A percentile compares a stretch with the other conserved stretches of the same genome.
phyloP scores from a whole-genome alignment of 2,113 vertebrate genomes.

The Prinia subflava region DNA sequence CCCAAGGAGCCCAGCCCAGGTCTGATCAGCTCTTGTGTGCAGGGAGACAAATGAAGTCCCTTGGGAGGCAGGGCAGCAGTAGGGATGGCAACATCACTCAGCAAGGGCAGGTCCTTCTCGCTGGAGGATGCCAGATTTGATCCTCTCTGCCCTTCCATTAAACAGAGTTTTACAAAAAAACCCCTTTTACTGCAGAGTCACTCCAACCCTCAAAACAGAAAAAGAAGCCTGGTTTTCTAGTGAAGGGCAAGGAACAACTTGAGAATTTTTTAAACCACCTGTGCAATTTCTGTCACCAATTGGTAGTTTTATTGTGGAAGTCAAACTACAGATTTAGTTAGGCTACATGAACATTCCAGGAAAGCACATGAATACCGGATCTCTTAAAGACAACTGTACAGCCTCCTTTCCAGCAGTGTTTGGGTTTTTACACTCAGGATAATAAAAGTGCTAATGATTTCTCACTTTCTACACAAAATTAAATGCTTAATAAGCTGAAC shows the following conservation, averaged over 20 bases:
- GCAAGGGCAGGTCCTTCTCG: background rate
- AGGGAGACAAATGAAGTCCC: background rate
- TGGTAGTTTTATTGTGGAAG: background rate
- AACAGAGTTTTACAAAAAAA: background rate
- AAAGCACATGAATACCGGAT: background rate
- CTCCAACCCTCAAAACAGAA: background rate
- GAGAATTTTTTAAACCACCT: background rate
- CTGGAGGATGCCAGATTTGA: background rate
- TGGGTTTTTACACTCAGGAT: background rate
- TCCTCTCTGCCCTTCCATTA: background rate
- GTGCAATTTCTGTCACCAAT: background rate
- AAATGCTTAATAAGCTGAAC: constrained; percentile 39
- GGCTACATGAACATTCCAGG: background rate
- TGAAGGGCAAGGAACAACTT: background rate
- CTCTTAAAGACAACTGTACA: background rate
- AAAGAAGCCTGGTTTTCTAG: background rate
- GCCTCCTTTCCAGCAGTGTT: background rate
- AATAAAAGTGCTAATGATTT: constrained; percentile 11
- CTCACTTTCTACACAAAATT: background rate
- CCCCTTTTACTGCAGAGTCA: background rate
- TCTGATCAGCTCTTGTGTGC: background rate
- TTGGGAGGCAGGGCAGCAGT: accelerated
- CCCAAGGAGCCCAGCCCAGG: background rate
- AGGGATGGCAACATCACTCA: background rate
- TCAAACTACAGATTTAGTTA: background rate